These are phyloP conservation scores for Dichetophora obliterata DNA, from an alignment of 2,888 invertebrate genomes.

Conservation along the genomic window DNA sequence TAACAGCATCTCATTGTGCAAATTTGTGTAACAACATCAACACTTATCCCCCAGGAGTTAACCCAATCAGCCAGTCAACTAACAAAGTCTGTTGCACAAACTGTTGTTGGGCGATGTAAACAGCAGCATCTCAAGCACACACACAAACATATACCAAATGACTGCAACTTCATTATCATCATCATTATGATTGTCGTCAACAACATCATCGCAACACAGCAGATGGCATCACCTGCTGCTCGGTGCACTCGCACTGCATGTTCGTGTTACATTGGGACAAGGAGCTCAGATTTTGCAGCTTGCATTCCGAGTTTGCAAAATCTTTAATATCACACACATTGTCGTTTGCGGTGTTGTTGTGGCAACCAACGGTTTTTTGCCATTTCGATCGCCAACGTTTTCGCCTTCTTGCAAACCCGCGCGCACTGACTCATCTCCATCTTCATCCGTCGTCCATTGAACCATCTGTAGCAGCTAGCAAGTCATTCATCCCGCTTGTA, in stretches of 20 bases:
- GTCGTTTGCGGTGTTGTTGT: not conserved
- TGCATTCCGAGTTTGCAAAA: slow-evolving; percentile 48
- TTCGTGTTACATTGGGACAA: slow-evolving; percentile 70
- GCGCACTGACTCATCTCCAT: not conserved
- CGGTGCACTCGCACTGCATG: slow-evolving; percentile 70
- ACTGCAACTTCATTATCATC: not conserved
- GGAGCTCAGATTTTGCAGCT: slow-evolving; percentile 69
- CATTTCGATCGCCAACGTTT: slow-evolving; percentile 11
- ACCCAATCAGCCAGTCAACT: not conserved
- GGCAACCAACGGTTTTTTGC: not conserved
- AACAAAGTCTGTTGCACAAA: not conserved
- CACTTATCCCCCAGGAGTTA: not conserved
- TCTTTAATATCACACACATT: not conserved
- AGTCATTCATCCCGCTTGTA: slow-evolving; percentile 1
- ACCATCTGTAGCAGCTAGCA: slow-evolving; percentile 1
- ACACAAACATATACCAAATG: not conserved
- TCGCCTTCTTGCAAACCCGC: not conserved
- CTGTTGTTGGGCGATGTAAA: slow-evolving; percentile 25
- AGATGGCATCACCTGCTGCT: slow-evolving; percentile 49
- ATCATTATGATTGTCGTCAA: not conserved
- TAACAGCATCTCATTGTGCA: not conserved
- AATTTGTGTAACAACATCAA: not conserved
- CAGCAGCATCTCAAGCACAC: not conserved
- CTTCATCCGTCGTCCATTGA: not conserved
- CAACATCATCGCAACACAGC: slow-evolving; percentile 20